Evolutionary conservation across 2,113 vertebrate species (phyloP), one percentile per base, ranked within the genome.

Genomic region (Zosterops pallidus): DNA sequence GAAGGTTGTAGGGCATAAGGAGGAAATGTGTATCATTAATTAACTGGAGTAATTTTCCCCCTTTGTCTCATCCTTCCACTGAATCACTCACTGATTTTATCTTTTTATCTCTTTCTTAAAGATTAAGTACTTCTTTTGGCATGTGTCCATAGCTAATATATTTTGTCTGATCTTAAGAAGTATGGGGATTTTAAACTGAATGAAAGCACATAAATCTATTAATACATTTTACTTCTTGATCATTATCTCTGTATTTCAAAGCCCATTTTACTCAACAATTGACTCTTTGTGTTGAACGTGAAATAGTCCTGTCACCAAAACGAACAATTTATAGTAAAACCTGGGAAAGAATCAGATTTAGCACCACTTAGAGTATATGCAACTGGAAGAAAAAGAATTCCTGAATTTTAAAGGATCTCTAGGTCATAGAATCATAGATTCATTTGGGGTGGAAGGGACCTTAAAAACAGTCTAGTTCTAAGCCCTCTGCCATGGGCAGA

Each of bases 101-200:
- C 86, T 96, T 85, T 86, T 67, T 65, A 86, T 95, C 82, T 91
- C 71, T 89, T 92, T 92, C 49, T 75, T 94, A 71, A 89, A 90
- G 80, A 87, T 94, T 64, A 79, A 91, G 68, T 92, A 91, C 65
- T 74, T 92, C 20, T 72, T 62, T 55, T 88, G 84, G 93, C 90
- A 67, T 75, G 16, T 44, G 62, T 90, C 92, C 92, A 53, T 64
- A 92, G 88, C 79, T 95, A 95, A 95, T 94, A 83, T 64, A 94
- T 85, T 93, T 96, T 93, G 71, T 92, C 93, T 96, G 88, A 93
- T 96, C 92, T 93, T 91, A 60, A 82, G 82, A 96, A 93, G 39
- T 44, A 25, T 83, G 31, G 47, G 17, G 11, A 22, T 94, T 94
- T 86, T 91, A 92, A 85, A 74, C 57, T 83, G 93, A 95, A 83